Evolutionary conservation across 1,140 invertebrate species (phyloP).

Genomic region (Lordiphosa mommai): DNA sequence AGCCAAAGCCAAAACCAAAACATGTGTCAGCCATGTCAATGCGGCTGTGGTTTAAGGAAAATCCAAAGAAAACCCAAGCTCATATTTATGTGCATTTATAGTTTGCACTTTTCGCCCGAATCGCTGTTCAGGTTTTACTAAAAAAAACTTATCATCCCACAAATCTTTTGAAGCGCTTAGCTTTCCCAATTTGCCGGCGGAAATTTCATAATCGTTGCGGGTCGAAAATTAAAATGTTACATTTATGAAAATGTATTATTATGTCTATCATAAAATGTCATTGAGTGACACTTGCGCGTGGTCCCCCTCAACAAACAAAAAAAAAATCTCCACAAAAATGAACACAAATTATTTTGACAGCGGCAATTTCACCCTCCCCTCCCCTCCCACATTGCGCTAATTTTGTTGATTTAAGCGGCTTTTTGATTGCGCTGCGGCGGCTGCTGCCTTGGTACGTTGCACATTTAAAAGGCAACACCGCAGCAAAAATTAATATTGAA

Average conservation of each 20-base stretch:
- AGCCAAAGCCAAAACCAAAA: conserved; percentile 50
- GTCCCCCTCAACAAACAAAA: conserved; percentile 6
- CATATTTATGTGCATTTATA: not conserved
- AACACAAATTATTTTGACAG: conserved; percentile 59
- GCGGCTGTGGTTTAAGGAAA: conserved; percentile 27
- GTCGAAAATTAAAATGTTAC: conserved; percentile 66
- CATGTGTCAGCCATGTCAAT: conserved; percentile 72
- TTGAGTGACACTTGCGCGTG: conserved; percentile 62
- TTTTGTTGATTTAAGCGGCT: conserved; percentile 54
- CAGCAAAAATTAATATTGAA: conserved; percentile 20
- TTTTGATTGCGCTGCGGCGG: conserved; percentile 31
- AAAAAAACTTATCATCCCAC: conserved; percentile 1
- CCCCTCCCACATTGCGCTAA: conserved; percentile 20
- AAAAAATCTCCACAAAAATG: no score
- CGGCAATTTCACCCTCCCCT: conserved; percentile 27
- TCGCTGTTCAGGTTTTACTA: conserved; percentile 1
- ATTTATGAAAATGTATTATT: conserved; percentile 71
- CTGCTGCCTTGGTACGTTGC: conserved; percentile 16
- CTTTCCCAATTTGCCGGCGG: conserved; percentile 48
- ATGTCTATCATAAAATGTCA: conserved; percentile 69
- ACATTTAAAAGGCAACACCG: conserved; percentile 22
- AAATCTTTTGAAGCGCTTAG: conserved; percentile 1
- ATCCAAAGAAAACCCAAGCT: not conserved
- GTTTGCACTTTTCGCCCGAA: conserved; percentile 1
- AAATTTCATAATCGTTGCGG: conserved; percentile 62